Percentiles rank a stretch among this genome's conserved stretches.
Evolutionary conservation across 2,113 vertebrate genomes (phyloP).

Genomic region (Macquaria australasica): DNA sequence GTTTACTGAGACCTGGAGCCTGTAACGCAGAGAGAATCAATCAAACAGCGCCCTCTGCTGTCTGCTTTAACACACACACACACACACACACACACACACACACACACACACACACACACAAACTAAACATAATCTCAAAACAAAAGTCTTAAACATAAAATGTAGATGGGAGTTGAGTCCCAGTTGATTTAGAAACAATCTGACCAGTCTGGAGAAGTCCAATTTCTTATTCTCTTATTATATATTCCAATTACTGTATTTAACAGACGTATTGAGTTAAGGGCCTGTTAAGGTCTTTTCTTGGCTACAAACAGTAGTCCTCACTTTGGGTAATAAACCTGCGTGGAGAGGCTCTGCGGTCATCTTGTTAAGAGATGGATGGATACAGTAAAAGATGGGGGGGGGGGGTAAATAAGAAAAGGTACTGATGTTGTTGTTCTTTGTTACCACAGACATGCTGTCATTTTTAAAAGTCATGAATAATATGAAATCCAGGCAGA

Average conservation of each 20-base stretch:
- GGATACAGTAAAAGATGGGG: not conserved
- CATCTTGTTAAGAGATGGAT: constrained; percentile 2
- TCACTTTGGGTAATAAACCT: not conserved
- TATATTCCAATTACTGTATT: constrained; percentile 5
- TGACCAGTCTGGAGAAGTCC: not conserved
- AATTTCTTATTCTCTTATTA: not conserved
- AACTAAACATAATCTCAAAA: too few species aligned
- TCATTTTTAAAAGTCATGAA: not conserved
- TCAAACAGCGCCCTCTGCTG: constrained; percentile 48
- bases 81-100: not conserved
- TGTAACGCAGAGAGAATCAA: not conserved
- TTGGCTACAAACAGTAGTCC: not conserved
- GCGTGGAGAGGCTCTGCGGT: not conserved
- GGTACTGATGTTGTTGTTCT: not conserved
- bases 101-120: constrained; percentile 4
- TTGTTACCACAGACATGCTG: not conserved
- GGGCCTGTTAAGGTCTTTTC: constrained; percentile 6
- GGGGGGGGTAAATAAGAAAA: not conserved
- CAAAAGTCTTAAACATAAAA: not conserved
- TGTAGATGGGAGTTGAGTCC: too few species aligned
- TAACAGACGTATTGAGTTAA: not conserved
- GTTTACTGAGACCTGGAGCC: not conserved
- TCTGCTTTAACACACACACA: not conserved
- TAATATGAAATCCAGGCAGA: not conserved
- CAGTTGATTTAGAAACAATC: not conserved